Conservation (phyloP, 1,140 invertebrate species). For the Drosophila trapezifrons region DNA sequence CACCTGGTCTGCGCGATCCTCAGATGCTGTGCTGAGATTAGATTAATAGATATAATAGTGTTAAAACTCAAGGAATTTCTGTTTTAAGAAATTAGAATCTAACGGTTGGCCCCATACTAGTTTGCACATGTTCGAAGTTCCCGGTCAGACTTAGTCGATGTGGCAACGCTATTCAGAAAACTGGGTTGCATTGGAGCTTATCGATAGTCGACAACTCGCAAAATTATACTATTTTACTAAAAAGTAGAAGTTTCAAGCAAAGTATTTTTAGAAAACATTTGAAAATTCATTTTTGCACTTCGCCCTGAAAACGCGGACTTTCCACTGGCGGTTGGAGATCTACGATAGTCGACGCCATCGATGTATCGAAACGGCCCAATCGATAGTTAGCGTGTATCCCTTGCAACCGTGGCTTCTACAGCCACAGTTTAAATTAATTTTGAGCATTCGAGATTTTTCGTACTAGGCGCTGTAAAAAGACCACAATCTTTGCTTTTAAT, state of each 20-base stretch:
- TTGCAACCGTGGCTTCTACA: conserved; percentile 68
- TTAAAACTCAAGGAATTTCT: background rate
- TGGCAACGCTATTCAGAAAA: background rate
- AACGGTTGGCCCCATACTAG: background rate
- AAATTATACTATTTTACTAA: too few species aligned
- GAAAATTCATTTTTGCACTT: too few species aligned
- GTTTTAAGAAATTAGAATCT: background rate
- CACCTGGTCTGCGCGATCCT: background rate
- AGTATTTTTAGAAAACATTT: too few species aligned
- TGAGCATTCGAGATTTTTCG: conserved; percentile 39
- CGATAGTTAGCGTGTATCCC: conserved; percentile 40
- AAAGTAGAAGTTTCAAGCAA: too few species aligned
- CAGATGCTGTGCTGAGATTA: background rate
- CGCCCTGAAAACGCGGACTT: too few species aligned
- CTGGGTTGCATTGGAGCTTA: background rate
- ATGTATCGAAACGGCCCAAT: conserved; percentile 26
- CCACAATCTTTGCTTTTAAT: background rate
- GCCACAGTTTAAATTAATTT: conserved; percentile 80
- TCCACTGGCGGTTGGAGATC: too few species aligned
- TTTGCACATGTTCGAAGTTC: background rate
- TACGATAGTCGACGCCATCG: too few species aligned
- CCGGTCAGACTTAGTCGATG: background rate
- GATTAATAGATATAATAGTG: too few species aligned
- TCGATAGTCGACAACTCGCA: conserved; percentile 3
- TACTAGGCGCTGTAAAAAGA: conserved; percentile 4